Evolutionary conservation across 2,797 vertebrate species (phyloP).

Genomic region (Buphagus erythrorhynchus): DNA sequence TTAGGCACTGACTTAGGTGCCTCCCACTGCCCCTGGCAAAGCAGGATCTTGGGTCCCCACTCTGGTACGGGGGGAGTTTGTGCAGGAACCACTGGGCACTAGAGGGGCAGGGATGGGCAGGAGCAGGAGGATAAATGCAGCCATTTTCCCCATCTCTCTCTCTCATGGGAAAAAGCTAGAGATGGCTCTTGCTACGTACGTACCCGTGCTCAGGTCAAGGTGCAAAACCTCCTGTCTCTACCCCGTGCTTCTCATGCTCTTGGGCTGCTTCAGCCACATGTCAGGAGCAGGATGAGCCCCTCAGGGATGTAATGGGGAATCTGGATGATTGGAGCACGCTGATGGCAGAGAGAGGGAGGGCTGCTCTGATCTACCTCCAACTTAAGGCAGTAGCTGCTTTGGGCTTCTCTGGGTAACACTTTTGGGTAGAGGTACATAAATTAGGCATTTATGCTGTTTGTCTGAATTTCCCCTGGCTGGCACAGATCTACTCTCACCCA

Average conservation of each 20-base stretch:
- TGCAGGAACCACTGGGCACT: neutral
- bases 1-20: neutral
- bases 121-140: neutral
- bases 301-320: neutral
- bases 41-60: neutral
- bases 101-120: rapidly evolving
- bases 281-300: neutral
- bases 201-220: neutral
- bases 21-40: neutral
- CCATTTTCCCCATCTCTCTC: neutral
- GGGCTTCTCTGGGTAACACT: neutral
- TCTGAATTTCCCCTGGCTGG: neutral
- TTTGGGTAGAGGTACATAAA: neutral
- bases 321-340: neutral
- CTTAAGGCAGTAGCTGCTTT: neutral
- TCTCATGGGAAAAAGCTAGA: neutral
- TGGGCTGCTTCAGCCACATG: rapidly evolving
- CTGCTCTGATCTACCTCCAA: neutral
- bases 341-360: no score
- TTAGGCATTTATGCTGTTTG: neutral
- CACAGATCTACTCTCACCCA: neutral
- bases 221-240: rapidly evolving
- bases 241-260: rapidly evolving
- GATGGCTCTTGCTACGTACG: rapidly evolving
- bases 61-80: neutral